Conservation (phyloP, 1,140 invertebrate genomes). For the Bombus superbus region DNA sequence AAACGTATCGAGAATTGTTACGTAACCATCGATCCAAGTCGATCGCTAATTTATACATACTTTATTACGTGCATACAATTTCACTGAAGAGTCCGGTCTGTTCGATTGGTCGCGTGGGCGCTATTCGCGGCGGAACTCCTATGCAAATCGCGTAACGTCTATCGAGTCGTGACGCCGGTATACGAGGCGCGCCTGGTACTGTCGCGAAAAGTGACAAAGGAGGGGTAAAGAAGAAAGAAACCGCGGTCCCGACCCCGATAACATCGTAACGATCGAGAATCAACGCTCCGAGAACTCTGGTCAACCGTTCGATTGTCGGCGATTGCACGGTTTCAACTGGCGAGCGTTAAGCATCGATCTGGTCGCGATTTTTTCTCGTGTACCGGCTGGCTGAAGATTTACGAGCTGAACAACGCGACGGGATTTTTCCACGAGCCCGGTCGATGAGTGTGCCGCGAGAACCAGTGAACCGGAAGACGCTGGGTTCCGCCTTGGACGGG, state of each 20-base stretch:
- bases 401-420: slow-evolving; percentile 9
- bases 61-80: slow-evolving; percentile 26
- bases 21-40: background rate
- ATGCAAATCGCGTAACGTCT: slow-evolving; percentile 41
- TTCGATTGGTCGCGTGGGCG: slow-evolving; percentile 24
- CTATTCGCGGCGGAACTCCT: background rate
- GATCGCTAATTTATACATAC: slow-evolving; percentile 32
- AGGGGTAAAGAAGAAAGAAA: background rate
- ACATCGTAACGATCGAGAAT: slow-evolving; percentile 14
- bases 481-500: background rate
- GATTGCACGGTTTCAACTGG: slow-evolving; percentile 24
- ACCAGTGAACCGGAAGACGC: slow-evolving; percentile 38
- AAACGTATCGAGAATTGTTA: background rate
- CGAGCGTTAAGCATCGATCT: slow-evolving; percentile 15
- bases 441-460: slow-evolving; percentile 25
- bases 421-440: slow-evolving; percentile 16
- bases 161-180: slow-evolving; percentile 33
- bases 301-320: slow-evolving; percentile 19
- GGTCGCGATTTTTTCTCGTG: background rate
- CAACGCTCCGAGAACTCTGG: background rate
- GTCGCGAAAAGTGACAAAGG: background rate
- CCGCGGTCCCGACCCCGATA: background rate
- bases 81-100: background rate
- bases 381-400: slow-evolving; percentile 17
- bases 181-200: background rate